Percentiles rank a stretch among this genome's conserved stretches.
These are phyloP conservation scores for Pseudomyrmex flavicornis DNA, from an alignment of 1,140 invertebrate genomes.

Conservation along the genomic window DNA sequence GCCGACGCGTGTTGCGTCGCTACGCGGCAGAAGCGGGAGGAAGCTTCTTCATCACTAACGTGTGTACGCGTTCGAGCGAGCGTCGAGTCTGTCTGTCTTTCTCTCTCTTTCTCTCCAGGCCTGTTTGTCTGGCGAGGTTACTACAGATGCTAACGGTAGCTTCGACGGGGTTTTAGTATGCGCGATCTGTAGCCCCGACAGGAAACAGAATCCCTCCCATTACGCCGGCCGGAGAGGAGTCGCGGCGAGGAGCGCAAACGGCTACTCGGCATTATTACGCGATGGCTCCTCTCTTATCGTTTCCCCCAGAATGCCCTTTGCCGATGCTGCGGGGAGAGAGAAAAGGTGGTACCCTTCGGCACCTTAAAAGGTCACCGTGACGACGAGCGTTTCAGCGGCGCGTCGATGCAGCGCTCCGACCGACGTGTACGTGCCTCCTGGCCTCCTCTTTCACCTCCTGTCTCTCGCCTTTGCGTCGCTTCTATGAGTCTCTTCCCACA, in stretches of 20 bases:
- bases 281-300: slow-evolving; percentile 66
- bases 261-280: slow-evolving; percentile 76
- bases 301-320: slow-evolving; percentile 47
- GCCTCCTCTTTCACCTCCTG: slow-evolving; percentile 20
- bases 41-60: slow-evolving; percentile 32
- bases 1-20: slow-evolving; percentile 1
- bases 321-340: slow-evolving; percentile 11
- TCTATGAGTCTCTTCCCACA: slow-evolving; percentile 39
- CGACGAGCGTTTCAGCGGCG: slow-evolving; percentile 25
- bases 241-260: slow-evolving; percentile 33
- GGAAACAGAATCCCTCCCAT: slow-evolving; percentile 78
- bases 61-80: slow-evolving; percentile 8
- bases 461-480: neutral
- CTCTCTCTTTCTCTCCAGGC: slow-evolving; percentile 28
- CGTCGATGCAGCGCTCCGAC: slow-evolving; percentile 40
- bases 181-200: slow-evolving; percentile 77
- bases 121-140: slow-evolving; percentile 55
- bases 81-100: neutral
- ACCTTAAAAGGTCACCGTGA: slow-evolving; percentile 68
- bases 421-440: slow-evolving; percentile 19
- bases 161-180: slow-evolving; percentile 74
- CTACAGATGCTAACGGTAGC: slow-evolving; percentile 77
- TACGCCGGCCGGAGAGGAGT: slow-evolving; percentile 51
- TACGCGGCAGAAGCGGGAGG: neutral
- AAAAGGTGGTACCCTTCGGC: slow-evolving; percentile 68